Evolutionary conservation across 1,140 invertebrate genomes (phyloP).

Genomic region (Cyclina sinensis): DNA sequence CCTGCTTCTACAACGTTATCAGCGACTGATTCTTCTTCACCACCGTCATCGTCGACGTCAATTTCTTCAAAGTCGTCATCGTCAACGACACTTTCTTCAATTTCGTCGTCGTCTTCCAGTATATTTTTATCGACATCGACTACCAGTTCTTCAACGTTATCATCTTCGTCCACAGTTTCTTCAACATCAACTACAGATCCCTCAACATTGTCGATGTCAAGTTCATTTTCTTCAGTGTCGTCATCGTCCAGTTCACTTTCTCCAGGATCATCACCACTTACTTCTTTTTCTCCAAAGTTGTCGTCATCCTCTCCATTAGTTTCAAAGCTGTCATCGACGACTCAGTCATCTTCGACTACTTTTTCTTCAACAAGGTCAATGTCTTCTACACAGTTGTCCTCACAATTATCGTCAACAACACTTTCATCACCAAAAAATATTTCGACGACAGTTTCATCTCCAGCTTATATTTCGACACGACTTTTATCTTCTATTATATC

Average conservation of each 20-base stretch:
- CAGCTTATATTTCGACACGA: too few relatives aligned
- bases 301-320: background rate
- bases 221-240: too few relatives aligned
- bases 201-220: too few relatives aligned
- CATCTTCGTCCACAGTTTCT: slow-evolving; percentile 56
- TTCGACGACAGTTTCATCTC: too few relatives aligned
- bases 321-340: too few relatives aligned
- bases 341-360: background rate
- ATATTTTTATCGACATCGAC: slow-evolving; percentile 41
- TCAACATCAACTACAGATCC: slow-evolving; percentile 45
- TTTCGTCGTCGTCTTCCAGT: slow-evolving; percentile 58
- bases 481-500: too few relatives aligned
- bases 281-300: slow-evolving; percentile 7
- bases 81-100: slow-evolving; percentile 60
- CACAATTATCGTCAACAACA: too few relatives aligned
- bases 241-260: slow-evolving; percentile 48
- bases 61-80: slow-evolving; percentile 59
- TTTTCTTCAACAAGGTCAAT: background rate
- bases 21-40: too few relatives aligned
- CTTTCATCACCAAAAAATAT: too few relatives aligned
- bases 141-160: slow-evolving; percentile 41
- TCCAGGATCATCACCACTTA: slow-evolving; percentile 47
- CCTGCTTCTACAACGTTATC: too few relatives aligned
- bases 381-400: background rate
- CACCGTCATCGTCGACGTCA: slow-evolving; percentile 23